A percentile compares a stretch with the other conserved stretches of the same genome.
Conservation (phyloP, 2,888 invertebrate genomes). For the Dione vanillae region DNA sequence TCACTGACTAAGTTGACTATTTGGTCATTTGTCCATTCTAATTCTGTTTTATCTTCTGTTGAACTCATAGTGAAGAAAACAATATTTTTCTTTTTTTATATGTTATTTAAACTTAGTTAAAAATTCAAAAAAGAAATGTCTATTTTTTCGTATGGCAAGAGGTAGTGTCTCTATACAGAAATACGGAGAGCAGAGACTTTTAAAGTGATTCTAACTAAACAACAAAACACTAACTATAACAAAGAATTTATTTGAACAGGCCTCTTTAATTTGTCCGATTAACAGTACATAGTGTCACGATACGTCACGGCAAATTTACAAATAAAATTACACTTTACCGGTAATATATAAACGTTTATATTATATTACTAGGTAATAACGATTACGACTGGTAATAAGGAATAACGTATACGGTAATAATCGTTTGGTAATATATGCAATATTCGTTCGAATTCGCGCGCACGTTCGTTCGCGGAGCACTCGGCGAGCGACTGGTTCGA, state of each 20-base stretch:
- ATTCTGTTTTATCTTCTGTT: conserved; percentile 48
- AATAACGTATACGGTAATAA: not conserved
- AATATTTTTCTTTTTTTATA: too few species aligned
- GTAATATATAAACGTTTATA: not conserved
- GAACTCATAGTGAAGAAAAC: conserved; percentile 1
- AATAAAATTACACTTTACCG: not conserved
- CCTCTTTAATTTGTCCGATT: too few species aligned
- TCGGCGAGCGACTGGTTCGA: conserved; percentile 56
- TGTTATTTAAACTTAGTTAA: too few species aligned
- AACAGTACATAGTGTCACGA: too few species aligned
- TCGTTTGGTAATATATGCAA: not conserved
- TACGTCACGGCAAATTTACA: too few species aligned
- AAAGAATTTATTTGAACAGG: too few species aligned
- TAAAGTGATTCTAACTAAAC: conserved; percentile 15
- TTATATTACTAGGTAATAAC: not conserved
- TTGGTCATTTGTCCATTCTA: conserved; percentile 69
- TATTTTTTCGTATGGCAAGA: not conserved
- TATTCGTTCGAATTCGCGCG: conserved; percentile 42
- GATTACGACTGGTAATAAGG: not conserved
- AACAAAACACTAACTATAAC: not conserved
- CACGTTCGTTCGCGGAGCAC: conserved; percentile 56
- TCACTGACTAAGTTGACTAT: conserved; percentile 63
- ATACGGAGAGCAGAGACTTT: not conserved
- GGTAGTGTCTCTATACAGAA: not conserved
- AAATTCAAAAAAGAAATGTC: too few species aligned